Conservation (phyloP, 2,888 invertebrate genomes). For the Eretmocerus hayati region DNA sequence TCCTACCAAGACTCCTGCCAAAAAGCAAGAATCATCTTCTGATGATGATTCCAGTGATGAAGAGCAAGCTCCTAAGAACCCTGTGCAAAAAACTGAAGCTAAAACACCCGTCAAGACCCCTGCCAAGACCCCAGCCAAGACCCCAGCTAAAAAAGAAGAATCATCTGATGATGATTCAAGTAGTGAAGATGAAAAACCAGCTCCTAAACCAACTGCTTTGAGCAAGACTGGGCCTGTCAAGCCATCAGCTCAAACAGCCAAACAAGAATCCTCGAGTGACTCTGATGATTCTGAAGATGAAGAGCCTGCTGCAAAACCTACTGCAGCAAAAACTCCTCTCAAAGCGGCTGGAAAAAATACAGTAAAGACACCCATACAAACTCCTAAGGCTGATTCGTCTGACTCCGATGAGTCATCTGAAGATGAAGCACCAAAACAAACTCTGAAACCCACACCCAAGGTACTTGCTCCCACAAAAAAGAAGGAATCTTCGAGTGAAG, state of each 20-base stretch:
- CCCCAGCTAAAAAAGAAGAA: slow-evolving; percentile 25
- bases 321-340: slow-evolving; percentile 23
- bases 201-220: slow-evolving; percentile 15
- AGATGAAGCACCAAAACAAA: slow-evolving; percentile 27
- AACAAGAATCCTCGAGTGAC: slow-evolving; percentile 24
- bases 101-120: slow-evolving; percentile 23
- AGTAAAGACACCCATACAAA: slow-evolving; percentile 13
- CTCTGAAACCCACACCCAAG: slow-evolving; percentile 24
- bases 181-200: slow-evolving; percentile 30
- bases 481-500: slow-evolving; percentile 19
- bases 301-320: slow-evolving; percentile 21
- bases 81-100: slow-evolving; percentile 17
- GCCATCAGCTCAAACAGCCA: slow-evolving; percentile 17
- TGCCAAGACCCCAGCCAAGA: slow-evolving; percentile 12
- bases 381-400: slow-evolving; percentile 32
- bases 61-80: slow-evolving; percentile 23
- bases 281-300: slow-evolving; percentile 21
- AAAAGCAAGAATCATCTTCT: slow-evolving; percentile 25
- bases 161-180: slow-evolving; percentile 36
- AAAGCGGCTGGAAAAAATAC: slow-evolving; percentile 30
- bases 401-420: slow-evolving; percentile 14
- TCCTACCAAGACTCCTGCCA: slow-evolving; percentile 19
- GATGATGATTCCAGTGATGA: slow-evolving; percentile 27
- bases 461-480: slow-evolving; percentile 35
- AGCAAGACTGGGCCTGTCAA: no score